A percentile compares a stretch with the other conserved stretches of the same genome.
phyloP scores from a whole-genome alignment of 2,888 invertebrate species.

The Sipha maydis region DNA sequence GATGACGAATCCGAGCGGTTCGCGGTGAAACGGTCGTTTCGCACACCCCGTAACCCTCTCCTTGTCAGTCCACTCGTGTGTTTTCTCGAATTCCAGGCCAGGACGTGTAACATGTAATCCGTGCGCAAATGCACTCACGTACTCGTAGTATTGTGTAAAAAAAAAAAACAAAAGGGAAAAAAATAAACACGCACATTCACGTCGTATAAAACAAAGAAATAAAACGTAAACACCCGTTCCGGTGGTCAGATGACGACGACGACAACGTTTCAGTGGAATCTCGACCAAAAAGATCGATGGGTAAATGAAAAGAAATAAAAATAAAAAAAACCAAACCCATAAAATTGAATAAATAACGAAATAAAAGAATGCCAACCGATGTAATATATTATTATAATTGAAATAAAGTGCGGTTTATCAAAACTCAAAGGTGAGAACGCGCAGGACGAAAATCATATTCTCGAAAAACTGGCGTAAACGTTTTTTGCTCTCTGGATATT shows the following conservation, averaged over 20 bases:
- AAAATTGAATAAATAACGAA: background rate
- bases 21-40: constrained; percentile 4
- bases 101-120: background rate
- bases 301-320: background rate
- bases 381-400: too few species aligned
- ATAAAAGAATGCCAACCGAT: too few species aligned
- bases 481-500: too few species aligned
- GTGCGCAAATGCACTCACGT: background rate
- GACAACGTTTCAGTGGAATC: background rate
- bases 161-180: background rate
- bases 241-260: background rate
- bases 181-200: background rate
- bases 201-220: background rate
- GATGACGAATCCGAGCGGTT: background rate
- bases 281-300: background rate
- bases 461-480: background rate
- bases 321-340: background rate
- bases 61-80: background rate
- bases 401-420: background rate
- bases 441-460: background rate
- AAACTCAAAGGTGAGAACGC: background rate
- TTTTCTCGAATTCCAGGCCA: constrained; percentile 25
- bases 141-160: background rate
- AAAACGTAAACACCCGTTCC: background rate
- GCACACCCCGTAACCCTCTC: background rate